Evolutionary conservation across 2,888 invertebrate species (phyloP), one percentile per base, ranked within the genome.

Genomic region (Bedellia somnulentella): DNA sequence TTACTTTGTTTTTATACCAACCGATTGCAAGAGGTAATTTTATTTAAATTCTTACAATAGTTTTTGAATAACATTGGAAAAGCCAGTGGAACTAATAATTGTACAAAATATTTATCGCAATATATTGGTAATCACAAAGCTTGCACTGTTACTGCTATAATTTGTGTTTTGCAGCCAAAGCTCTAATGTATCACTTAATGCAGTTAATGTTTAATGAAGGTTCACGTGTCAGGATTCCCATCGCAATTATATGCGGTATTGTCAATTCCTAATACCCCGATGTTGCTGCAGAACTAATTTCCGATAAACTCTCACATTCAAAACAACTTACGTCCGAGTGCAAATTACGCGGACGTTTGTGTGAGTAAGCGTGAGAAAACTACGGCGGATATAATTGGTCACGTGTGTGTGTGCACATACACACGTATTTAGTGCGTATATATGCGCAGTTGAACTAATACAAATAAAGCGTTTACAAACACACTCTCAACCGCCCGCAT

Each of bases 351-450:
- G 41, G 52, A 50, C 45, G 47, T 40, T 50, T 55, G 53, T 46
- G 57, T 57, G 56, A 57, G 64, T 62, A 54, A 71, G 64, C 71
- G 73, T 76, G 75, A 70, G 76, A 76, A 75, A 68, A 60, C 56
- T 60, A 59, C 66, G 49, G 52, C 57, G 61, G 57, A 61, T 57
- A 61, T 59, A 58, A 56, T 46, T 54, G 47, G 31, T 31, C 24
- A 46, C 40, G 47, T 39, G 40, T 57, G 57, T 63, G 57, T 56
- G 57, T 45, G 47, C 45, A 40, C 45, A 47, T 50, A 54, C 55
- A 49, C 48, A 52, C 46, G 52, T 49, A 49, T 50, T 52, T 49
- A 45, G 44, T 48, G 45, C 45, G 50, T 51, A 46, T 43, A 44
- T 45, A 49, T 44, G 36, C 29, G 35, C 39, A 38, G 32, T 27